Conservation (phyloP, 2,888 invertebrate species). For the Trissolcus japonicus region DNA sequence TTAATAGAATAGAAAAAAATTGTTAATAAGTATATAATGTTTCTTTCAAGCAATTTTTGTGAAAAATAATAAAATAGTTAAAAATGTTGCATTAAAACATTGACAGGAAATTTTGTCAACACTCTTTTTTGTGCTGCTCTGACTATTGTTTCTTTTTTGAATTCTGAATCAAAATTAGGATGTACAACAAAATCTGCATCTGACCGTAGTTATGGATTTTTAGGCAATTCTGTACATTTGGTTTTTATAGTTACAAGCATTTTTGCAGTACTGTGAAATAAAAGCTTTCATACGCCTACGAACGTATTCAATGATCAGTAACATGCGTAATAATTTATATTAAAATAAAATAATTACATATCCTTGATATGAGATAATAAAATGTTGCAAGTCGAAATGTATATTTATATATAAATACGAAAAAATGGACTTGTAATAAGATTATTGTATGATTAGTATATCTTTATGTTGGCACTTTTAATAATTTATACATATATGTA, state of each 20-base stretch:
- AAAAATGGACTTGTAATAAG: slow-evolving; percentile 4
- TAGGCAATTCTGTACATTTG: too few species aligned
- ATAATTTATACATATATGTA: slow-evolving; percentile 18
- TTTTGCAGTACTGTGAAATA: too few species aligned
- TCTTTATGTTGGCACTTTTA: slow-evolving; percentile 35
- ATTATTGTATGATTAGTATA: slow-evolving; percentile 21
- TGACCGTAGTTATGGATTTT: too few species aligned
- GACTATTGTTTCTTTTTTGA: too few species aligned
- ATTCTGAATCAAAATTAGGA: too few species aligned
- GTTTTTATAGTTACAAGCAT: too few species aligned
- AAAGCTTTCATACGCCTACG: background rate
- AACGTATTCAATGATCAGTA: too few species aligned
- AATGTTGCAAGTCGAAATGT: slow-evolving; percentile 33
- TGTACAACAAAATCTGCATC: too few species aligned
- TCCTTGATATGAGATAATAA: slow-evolving; percentile 28
- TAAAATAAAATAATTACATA: slow-evolving; percentile 38
- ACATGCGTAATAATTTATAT: background rate
- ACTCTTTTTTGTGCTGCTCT: too few species aligned
- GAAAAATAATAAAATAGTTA: too few species aligned
- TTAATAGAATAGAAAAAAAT: background rate
- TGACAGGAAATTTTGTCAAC: too few species aligned
- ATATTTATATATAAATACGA: slow-evolving; percentile 38
- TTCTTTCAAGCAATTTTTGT: background rate
- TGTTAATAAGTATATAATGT: background rate
- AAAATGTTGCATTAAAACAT: too few species aligned